These are phyloP conservation scores for Oscheius sp. DNA, from an alignment of 1,140 invertebrate species.

Conservation along the genomic window DNA sequence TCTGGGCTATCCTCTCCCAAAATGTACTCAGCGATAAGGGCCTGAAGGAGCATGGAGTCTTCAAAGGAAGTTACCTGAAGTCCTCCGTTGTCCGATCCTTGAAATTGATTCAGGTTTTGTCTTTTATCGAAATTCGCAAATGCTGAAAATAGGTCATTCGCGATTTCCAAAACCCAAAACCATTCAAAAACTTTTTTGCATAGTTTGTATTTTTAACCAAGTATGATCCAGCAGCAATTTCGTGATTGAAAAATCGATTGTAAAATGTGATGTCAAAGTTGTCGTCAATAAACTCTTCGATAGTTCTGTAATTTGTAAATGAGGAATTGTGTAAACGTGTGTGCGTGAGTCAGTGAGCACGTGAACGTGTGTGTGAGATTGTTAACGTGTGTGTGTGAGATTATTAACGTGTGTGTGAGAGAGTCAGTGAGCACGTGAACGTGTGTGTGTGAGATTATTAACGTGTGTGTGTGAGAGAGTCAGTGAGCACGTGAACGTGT, in stretches of 20 bases:
- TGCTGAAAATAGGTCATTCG: background rate
- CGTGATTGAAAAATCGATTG: conserved; percentile 36
- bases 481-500: too few relatives aligned
- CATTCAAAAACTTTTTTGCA: conserved; percentile 24
- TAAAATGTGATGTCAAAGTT: conserved; percentile 29
- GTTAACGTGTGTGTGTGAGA: too few relatives aligned
- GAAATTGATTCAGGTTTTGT: conserved; percentile 11
- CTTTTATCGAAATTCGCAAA: conserved; percentile 30
- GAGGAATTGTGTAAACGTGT: background rate
- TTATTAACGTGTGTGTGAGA: too few relatives aligned
- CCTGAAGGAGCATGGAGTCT: background rate
- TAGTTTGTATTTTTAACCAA: conserved; percentile 28
- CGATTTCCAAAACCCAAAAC: background rate
- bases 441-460: too few relatives aligned
- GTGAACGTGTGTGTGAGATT: too few relatives aligned
- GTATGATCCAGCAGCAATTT: conserved; percentile 42
- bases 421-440: too few relatives aligned
- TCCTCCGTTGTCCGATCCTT: conserved; percentile 38
- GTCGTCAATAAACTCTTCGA: conserved; percentile 36
- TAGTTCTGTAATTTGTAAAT: background rate
- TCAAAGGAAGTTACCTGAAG: conserved; percentile 26
- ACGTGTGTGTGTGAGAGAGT: too few relatives aligned
- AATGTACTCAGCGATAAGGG: conserved; percentile 7
- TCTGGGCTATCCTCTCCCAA: background rate
- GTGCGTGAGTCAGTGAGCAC: background rate